Evolutionary conservation across 1,140 invertebrate species (phyloP).

Genomic region (Drosophila varians): DNA sequence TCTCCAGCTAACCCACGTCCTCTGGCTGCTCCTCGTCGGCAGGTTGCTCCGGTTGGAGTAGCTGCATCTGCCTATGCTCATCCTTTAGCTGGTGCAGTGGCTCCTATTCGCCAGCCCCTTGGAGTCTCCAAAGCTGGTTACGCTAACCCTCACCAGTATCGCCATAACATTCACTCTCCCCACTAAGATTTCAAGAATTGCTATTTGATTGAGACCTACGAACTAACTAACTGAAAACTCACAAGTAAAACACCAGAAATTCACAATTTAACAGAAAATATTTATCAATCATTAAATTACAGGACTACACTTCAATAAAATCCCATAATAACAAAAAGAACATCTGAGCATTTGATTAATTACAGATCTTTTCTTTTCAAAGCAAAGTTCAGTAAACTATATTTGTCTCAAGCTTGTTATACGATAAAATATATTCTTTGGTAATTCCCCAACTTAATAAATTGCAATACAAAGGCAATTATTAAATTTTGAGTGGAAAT

Average conservation of each 20-base stretch:
- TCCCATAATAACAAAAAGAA: neutral
- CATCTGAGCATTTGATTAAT: neutral
- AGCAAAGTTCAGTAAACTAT: neutral
- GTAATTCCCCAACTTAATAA: neutral
- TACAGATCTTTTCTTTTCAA: neutral
- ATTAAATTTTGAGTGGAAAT: neutral
- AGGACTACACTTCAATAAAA: neutral
- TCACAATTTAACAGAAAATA: too few species aligned
- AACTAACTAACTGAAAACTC: neutral
- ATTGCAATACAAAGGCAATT: neutral
- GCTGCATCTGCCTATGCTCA: neutral
- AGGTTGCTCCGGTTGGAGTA: slow-evolving; percentile 5
- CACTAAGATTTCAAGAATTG: neutral
- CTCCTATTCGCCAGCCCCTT: slow-evolving; percentile 8
- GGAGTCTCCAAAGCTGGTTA: slow-evolving; percentile 9
- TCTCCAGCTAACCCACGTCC: neutral
- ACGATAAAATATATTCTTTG: neutral
- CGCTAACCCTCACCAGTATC: slow-evolving; percentile 3
- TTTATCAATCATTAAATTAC: neutral
- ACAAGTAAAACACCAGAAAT: too few species aligned
- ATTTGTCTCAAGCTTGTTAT: neutral
- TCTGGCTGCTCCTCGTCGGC: neutral
- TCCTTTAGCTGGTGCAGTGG: neutral
- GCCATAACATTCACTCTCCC: slow-evolving; percentile 6
- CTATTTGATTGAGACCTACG: neutral